A percentile compares a stretch with the other conserved stretches of the same genome.
These are phyloP conservation scores for Philonicus albiceps DNA, from an alignment of 2,888 invertebrate genomes.

Conservation along the genomic window DNA sequence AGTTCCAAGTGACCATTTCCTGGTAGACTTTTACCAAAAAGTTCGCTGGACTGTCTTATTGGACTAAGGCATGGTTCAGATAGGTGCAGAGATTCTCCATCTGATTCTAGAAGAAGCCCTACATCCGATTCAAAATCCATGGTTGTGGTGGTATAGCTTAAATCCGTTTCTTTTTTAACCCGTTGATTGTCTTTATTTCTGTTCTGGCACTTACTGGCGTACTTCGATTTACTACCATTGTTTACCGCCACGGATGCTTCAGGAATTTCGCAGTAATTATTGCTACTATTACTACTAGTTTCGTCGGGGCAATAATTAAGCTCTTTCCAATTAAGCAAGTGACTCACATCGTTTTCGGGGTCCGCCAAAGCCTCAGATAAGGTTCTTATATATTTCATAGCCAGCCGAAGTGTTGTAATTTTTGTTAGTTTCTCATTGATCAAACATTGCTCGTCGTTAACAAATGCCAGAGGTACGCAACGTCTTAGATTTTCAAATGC, in stretches of 20 bases:
- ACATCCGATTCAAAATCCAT: constrained; percentile 54
- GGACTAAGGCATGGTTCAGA: constrained; percentile 59
- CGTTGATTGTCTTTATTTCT: neutral
- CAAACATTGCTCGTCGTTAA: constrained; percentile 53
- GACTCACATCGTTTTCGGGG: constrained; percentile 52
- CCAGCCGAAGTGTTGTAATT: constrained; percentile 85
- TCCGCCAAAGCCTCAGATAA: constrained; percentile 71
- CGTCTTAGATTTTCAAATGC: constrained; percentile 84
- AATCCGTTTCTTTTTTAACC: neutral
- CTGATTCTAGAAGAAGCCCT: constrained; percentile 67
- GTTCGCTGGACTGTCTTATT: constrained; percentile 46
- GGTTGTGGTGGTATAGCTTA: neutral
- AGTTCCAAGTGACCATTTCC: constrained; percentile 54
- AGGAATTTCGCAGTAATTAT: neutral
- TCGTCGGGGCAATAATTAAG: neutral
- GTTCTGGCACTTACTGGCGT: neutral
- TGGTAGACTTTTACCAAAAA: constrained; percentile 45
- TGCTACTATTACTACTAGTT: neutral
- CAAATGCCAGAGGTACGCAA: constrained; percentile 71
- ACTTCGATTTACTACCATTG: neutral
- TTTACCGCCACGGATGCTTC: neutral
- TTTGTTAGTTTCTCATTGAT: constrained; percentile 85
- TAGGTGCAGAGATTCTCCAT: constrained; percentile 67
- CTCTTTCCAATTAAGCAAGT: neutral
- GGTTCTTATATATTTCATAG: constrained; percentile 86